Evolutionary conservation across 2,797 vertebrate genomes (phyloP).

Genomic region (Sandelia bainsii): DNA sequence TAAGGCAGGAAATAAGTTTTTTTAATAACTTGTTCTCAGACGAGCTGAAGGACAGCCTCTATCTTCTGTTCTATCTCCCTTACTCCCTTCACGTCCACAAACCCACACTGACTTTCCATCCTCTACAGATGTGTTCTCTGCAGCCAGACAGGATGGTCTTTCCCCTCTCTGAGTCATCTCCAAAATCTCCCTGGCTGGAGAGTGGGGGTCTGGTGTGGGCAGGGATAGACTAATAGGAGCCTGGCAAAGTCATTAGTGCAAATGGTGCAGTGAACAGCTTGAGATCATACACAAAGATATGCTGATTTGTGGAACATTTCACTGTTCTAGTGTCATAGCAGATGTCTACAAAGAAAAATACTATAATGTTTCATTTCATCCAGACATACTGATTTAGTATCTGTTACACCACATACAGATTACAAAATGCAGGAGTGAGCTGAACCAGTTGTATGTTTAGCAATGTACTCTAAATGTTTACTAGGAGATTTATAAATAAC

Average conservation of each 20-base stretch:
- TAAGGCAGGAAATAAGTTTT: neutral
- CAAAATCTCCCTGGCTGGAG: conserved; percentile 39
- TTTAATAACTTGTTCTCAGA: conserved; percentile 39
- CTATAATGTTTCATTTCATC: conserved; percentile 10
- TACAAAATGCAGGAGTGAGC: neutral
- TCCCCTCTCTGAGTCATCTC: conserved; percentile 60
- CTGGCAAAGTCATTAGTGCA: conserved; percentile 59
- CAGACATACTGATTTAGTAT: neutral
- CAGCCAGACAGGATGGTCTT: conserved; percentile 61
- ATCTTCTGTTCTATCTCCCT: conserved; percentile 20
- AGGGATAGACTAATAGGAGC: conserved; percentile 35
- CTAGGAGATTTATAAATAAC: neutral
- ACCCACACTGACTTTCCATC: conserved; percentile 69
- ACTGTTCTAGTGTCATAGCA: conserved; percentile 19
- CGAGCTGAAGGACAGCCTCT: conserved; percentile 40
- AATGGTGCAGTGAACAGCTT: conserved; percentile 20
- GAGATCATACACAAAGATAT: neutral
- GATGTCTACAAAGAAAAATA: conserved; percentile 12
- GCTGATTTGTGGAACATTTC: conserved; percentile 35
- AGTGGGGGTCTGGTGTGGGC: conserved; percentile 50
- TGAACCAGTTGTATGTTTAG: neutral
- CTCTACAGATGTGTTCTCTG: conserved; percentile 45
- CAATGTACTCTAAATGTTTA: conserved; percentile 8
- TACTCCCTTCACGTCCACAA: conserved; percentile 49
- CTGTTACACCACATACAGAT: neutral